phyloP scores from a whole-genome alignment of 2,113 vertebrate genomes.

The Chelonoidis abingdonii region DNA sequence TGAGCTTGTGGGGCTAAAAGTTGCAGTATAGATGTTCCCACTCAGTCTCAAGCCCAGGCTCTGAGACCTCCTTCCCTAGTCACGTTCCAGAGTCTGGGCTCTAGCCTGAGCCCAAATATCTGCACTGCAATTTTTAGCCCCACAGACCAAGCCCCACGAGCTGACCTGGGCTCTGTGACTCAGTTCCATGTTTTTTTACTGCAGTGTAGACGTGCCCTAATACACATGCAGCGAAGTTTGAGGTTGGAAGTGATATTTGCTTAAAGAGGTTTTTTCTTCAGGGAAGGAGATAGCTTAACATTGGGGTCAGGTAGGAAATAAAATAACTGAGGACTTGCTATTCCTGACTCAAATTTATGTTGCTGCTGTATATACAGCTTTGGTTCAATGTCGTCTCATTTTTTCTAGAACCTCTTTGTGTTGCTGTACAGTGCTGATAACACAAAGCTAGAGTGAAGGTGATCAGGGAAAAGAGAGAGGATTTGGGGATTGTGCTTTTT shows the following conservation, averaged over 20 bases:
- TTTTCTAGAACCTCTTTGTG: neutral
- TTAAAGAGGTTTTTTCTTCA: neutral
- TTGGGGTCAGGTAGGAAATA: neutral
- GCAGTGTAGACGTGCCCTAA: neutral
- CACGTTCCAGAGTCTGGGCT: neutral
- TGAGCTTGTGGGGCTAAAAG: neutral
- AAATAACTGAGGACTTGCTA: neutral
- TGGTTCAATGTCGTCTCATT: neutral
- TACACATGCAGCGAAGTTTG: neutral
- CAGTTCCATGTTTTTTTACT: neutral
- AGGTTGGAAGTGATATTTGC: neutral
- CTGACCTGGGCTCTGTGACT: neutral
- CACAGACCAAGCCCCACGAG: neutral
- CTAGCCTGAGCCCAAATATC: neutral
- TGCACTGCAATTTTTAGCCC: neutral
- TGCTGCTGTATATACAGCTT: neutral
- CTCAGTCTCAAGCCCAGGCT: neutral
- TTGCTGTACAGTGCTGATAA: neutral
- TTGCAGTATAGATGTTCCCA: neutral
- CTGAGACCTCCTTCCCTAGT: neutral
- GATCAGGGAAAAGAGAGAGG: neutral
- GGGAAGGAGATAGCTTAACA: neutral
- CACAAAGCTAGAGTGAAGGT: neutral
- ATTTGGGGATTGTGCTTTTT: constrained; percentile 13
- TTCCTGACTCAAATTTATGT: neutral